phyloP scores from a whole-genome alignment of 2,888 invertebrate genomes.

The Monopis laevigella region DNA sequence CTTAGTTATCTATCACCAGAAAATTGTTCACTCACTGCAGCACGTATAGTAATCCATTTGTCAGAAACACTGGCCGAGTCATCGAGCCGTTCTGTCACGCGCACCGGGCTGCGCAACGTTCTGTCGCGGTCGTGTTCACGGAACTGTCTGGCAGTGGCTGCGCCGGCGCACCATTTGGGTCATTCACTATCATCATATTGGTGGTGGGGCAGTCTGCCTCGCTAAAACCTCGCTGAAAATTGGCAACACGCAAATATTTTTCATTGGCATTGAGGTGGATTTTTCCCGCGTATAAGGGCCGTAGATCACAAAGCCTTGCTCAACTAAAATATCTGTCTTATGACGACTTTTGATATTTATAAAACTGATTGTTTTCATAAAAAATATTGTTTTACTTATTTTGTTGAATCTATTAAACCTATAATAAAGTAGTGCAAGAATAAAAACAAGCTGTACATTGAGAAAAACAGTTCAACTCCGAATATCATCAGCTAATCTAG shows the following conservation, averaged over 20 bases:
- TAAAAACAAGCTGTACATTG: too few species aligned
- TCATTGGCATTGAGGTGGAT: too few species aligned
- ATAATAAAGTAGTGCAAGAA: too few species aligned
- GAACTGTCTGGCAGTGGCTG: constrained; percentile 52
- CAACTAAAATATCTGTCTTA: too few species aligned
- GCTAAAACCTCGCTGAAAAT: constrained; percentile 54
- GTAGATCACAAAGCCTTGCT: too few species aligned
- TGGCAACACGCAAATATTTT: constrained; percentile 57
- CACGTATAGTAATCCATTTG: constrained; percentile 43
- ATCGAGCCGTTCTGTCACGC: constrained; percentile 22
- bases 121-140: constrained; percentile 46
- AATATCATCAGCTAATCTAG: too few species aligned
- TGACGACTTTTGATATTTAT: too few species aligned
- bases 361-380: too few species aligned
- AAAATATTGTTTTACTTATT: too few species aligned
- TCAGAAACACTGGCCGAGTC: constrained; percentile 28
- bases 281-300: too few species aligned
- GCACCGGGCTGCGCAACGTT: constrained; percentile 31
- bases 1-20: constrained; percentile 31
- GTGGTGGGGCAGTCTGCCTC: constrained; percentile 49
- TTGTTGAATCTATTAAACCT: too few species aligned
- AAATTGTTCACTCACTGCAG: constrained; percentile 46
- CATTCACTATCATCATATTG: constrained; percentile 61
- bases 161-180: constrained; percentile 63
- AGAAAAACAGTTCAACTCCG: too few species aligned